Conservation (phyloP, 1,140 invertebrate genomes). For the Heterodera schachtii region DNA sequence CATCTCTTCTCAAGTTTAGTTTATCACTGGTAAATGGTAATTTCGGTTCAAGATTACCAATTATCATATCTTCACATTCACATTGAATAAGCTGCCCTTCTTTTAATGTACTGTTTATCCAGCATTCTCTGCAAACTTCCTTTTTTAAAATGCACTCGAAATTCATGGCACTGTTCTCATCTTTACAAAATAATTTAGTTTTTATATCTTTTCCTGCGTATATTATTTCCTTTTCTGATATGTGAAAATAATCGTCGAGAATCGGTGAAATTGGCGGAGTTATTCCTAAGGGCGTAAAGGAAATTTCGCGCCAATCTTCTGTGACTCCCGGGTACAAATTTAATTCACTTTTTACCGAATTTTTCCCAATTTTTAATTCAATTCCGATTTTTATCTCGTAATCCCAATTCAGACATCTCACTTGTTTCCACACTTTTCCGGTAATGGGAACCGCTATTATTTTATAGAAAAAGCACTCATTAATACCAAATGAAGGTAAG, state of each 20-base stretch:
- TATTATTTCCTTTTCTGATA: background rate
- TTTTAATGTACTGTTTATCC: background rate
- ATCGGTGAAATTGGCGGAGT: slow-evolving; percentile 1
- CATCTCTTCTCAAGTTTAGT: background rate
- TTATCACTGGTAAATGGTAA: background rate
- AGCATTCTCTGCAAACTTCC: slow-evolving; percentile 4
- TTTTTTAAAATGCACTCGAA: background rate
- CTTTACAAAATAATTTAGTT: background rate
- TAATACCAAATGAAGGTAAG: background rate
- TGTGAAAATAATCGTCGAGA: background rate
- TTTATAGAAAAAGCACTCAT: slow-evolving; percentile 10
- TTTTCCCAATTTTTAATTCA: background rate
- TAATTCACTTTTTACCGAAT: background rate
- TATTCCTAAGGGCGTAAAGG: background rate
- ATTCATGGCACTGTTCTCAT: background rate
- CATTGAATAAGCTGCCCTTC: background rate
- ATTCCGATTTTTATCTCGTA: slow-evolving; percentile 5
- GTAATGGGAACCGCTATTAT: background rate
- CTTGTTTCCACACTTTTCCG: background rate
- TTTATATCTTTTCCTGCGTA: background rate
- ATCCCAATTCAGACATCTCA: background rate
- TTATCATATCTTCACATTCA: background rate
- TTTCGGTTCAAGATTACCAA: background rate
- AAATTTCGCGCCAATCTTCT: background rate
- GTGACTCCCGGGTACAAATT: slow-evolving; percentile 5